phyloP scores from a whole-genome alignment of 1,140 invertebrate genomes.

The Microplitis mediator region DNA sequence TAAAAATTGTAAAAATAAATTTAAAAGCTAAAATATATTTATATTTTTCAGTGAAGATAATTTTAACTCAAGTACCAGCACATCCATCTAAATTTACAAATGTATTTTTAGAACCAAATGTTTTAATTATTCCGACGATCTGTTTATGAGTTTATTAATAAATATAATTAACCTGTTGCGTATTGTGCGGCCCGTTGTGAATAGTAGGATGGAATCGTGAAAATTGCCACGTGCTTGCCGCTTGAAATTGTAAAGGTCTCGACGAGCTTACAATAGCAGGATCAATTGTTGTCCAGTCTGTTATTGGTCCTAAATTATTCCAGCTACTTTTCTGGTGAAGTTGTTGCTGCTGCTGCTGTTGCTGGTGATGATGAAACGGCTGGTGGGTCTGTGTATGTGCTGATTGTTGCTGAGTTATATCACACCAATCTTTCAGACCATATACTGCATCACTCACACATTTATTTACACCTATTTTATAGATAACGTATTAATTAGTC shows the following conservation, averaged over 20 bases:
- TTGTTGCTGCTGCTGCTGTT: constrained; percentile 56
- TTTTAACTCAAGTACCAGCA: no score
- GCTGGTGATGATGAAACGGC: constrained; percentile 54
- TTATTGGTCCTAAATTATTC: constrained; percentile 60
- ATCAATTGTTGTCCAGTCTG: constrained; percentile 84
- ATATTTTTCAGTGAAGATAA: no score
- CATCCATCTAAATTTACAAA: no score
- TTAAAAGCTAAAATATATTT: no score
- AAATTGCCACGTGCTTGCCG: constrained; percentile 58
- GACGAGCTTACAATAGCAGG: constrained; percentile 83
- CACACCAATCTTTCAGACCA: constrained; percentile 59
- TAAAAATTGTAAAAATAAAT: no score
- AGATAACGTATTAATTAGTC: neutral
- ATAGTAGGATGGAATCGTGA: constrained; percentile 52
- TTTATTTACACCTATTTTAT: constrained; percentile 60
- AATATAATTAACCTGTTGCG: constrained; percentile 51
- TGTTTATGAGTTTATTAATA: neutral
- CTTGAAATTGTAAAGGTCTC: constrained; percentile 63
- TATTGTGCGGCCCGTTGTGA: constrained; percentile 54
- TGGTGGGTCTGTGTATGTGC: constrained; percentile 47
- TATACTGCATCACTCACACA: constrained; percentile 59
- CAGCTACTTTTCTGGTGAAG: constrained; percentile 57
- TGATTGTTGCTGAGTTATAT: constrained; percentile 54
- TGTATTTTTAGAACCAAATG: no score
- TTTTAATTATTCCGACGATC: no score